Conservation (phyloP, 2,888 invertebrate species). For the Xanthia icteritia region DNA sequence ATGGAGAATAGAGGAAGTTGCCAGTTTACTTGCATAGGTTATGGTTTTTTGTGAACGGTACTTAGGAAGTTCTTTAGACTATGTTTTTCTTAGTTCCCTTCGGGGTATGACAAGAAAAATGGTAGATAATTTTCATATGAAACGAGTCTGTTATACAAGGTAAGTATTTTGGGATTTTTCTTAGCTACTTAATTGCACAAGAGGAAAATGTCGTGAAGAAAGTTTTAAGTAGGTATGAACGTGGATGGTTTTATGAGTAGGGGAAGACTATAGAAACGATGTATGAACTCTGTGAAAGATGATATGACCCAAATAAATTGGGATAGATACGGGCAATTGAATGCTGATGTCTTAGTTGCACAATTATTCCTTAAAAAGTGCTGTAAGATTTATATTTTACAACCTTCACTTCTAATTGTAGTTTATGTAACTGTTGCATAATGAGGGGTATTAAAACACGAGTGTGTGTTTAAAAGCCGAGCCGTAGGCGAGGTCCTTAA, state of each 20-base stretch:
- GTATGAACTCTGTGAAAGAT: neutral
- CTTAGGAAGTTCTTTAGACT: constrained; percentile 7
- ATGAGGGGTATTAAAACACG: too few species aligned
- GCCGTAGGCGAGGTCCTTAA: too few species aligned
- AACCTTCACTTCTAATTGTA: neutral
- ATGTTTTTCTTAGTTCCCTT: constrained; percentile 6
- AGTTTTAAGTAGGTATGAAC: too few species aligned
- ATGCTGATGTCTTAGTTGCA: too few species aligned
- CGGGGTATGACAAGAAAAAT: constrained; percentile 2
- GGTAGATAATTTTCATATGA: constrained; percentile 17
- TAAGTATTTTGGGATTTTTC: neutral
- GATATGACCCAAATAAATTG: neutral
- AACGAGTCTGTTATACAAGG: neutral
- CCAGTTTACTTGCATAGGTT: constrained; percentile 34
- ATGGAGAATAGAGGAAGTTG: constrained; percentile 25
- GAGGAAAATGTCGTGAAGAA: neutral
- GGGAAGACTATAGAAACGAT: neutral
- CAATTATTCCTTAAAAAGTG: neutral
- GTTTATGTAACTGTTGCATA: too few species aligned
- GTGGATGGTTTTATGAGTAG: neutral
- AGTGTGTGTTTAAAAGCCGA: too few species aligned
- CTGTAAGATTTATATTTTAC: too few species aligned
- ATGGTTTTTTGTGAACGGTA: constrained; percentile 30
- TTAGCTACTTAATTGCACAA: too few species aligned
- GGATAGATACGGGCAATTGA: too few species aligned